Evolutionary conservation across 2,113 vertebrate species (phyloP), one percentile per base, ranked within the genome.

Genomic region (Antennarius striatus): DNA sequence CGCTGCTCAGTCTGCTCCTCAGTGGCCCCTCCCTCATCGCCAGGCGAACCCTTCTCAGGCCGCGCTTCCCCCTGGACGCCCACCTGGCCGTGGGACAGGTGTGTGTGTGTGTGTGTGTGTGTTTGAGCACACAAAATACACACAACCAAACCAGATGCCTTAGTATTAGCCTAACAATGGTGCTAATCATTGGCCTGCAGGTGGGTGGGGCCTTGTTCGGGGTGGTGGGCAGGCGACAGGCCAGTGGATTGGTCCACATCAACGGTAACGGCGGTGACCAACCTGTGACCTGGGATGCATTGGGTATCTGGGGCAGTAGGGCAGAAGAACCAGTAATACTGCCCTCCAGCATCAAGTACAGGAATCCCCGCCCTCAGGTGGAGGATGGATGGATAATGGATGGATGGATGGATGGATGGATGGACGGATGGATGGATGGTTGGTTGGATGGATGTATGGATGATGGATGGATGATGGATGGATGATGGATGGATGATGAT

Each of bases 251-350:
- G 0, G 8, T 16, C 10, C 87, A 91, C 5, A 42, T 91, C 0
- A 92, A 93, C 0, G 43, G 82, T 0, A 90, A 86, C 0, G 82
- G 90, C 0, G 93, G 92, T 0, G 91, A 92, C 0, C 88, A 71
- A 0, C 94, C 90, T 0, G 89, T 94, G 50, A 93, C 94, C 0
- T 98, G 96, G 96, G 96, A 98, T 79, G 86, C 83, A 2, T 96
- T 98, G 16, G 96, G 96, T 1, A 96, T 95, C 87, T 98, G 96
- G 96, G 96, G 96, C 86, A 94, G 96, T 61, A 91, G 94, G 65
- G 94, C 95, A 5, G 96, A 96, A 0, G 96, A 98, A 4, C 95
- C 96, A 0, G 92, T 96, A 12, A 90, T 95, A 46, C 92, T 96
- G 45, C 95, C 96, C 0, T 93, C 95, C 4, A 96, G 96, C 67